Base-by-base conservation (phyloP, 2,888 invertebrate genomes). In the Nebria salina region DNA sequence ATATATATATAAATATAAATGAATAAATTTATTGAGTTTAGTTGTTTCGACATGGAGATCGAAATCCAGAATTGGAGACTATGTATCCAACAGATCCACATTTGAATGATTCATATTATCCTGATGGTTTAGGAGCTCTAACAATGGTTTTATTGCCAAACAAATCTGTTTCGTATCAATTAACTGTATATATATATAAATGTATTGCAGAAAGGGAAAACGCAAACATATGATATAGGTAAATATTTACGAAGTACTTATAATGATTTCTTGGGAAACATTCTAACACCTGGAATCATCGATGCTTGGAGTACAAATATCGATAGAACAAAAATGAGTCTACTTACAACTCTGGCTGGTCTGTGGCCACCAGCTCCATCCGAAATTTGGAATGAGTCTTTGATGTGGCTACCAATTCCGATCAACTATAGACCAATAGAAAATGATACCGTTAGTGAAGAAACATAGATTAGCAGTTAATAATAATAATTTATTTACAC, bases 251-350 rank as follows among this genome's bases (percentile, higher is more conserved):
- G 93, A 80, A 86, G 90, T 81, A 90, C 92, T 83, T 95, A 95
- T 86, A 88, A 89, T 74, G 85, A 88, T 54, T 93, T 93, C 86
- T 87, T 95, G 70, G 92, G 92, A 26, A 87, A 88, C 43, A 86
- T 88, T 66, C 34, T 34, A 34, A 89, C 89, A 83, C 90, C 91
- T 5, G 89, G 91, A 43, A 90, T 93, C 86, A 86, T 91, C 4
- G 86, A 86, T 9, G 88, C 91, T 73, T 88, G 92, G 65, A 93
- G 93, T 65, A 93, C 94, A 0, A 91, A 93, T 85, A 92, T 90
- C 85, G 92, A 93, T 79, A 90, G 95, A 74, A 95, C 95, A 0
- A 91, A 95, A 88, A 93, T 94, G 91, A 93, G 94, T 3, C 93
- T 93, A 0, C 89, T 93, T 83, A 88, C 93, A n/a, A 92, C 94